phyloP scores from a whole-genome alignment of 2,113 vertebrate species.

The Cinclus mexicanus region DNA sequence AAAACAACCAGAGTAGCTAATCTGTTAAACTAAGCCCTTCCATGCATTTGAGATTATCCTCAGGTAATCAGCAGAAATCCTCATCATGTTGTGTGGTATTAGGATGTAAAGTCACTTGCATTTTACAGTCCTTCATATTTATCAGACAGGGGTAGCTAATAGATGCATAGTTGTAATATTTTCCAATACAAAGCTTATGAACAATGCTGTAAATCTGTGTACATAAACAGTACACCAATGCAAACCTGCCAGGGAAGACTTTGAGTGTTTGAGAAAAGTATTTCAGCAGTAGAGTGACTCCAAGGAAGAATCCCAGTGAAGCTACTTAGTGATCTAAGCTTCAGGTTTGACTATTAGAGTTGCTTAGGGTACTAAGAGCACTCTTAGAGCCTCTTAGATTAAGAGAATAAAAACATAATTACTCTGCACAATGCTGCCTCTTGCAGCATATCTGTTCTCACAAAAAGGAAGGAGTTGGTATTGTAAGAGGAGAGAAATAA shows the following conservation, averaged over 20 bases:
- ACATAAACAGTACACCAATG: not conserved
- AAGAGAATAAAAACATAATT: slow-evolving; percentile 30
- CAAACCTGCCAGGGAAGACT: not conserved
- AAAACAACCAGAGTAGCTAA: not conserved
- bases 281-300: not conserved
- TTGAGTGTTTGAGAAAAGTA: not conserved
- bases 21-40: slow-evolving; percentile 43
- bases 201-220: not conserved
- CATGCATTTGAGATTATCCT: slow-evolving; percentile 57
- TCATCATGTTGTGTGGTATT: not conserved
- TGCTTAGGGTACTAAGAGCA: slow-evolving; percentile 31
- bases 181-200: not conserved
- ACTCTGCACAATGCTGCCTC: not conserved
- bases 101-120: slow-evolving; percentile 13
- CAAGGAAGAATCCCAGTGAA: not conserved
- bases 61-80: slow-evolving; percentile 40
- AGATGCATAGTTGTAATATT: not conserved
- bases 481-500: not conserved
- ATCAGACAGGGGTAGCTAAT: not conserved
- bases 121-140: slow-evolving; percentile 21
- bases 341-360: not conserved
- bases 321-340: slow-evolving; percentile 47
- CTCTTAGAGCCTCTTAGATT: slow-evolving; percentile 22
- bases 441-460: not conserved
- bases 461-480: not conserved